Evolutionary conservation across 2,113 vertebrate genomes (phyloP), one percentile per base, ranked within the genome.

Genomic region (Callorhinus ursinus): DNA sequence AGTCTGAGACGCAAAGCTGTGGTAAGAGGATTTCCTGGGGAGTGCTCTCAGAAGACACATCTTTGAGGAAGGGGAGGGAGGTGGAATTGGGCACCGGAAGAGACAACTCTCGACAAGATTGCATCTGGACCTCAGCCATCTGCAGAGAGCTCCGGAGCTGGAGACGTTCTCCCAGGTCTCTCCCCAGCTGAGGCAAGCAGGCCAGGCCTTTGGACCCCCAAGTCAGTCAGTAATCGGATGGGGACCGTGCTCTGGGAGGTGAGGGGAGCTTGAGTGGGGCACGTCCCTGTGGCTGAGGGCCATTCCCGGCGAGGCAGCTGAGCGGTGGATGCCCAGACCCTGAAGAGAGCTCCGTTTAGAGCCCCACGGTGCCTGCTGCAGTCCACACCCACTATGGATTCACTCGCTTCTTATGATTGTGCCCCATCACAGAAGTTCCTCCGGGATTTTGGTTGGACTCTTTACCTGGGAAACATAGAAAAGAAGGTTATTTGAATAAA

Each of bases 1-100:
- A 46, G 19, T 57, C 49, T 55, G 67, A 24, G 83, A 31, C 1
- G 24, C 18, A 18, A 42, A 67, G 26, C 7, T 42, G 7, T 12
- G 19, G 0, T 0, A 19, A 16, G n/a, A 51, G 26, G 28, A 7
- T 5, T 53, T 0, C 16, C 13, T 11, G 2, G 46, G 12, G 5
- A 49, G 13, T 15, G 4, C 21, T 69, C 49, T 76, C 18, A 19
- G 51, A 49, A 14, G 39, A 28, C 22, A 24, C 5, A 2, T 49
- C n/a, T 31, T 21, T 9, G 10, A 63, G 46, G 46, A 55, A 22
- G 16, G 31, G 6, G 49, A 39, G 19, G 24, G 7, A 36, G 42
- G 49, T 11, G 21, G n/a, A 31, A 49, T 1, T 9, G 31, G 74
- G 69, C 33, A 3, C 5, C 4, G 16, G 24, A n/a, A 69, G 46